Evolutionary conservation across 1,140 invertebrate genomes (phyloP), one percentile per base, ranked within the genome.

Genomic region (Patella vulgata): DNA sequence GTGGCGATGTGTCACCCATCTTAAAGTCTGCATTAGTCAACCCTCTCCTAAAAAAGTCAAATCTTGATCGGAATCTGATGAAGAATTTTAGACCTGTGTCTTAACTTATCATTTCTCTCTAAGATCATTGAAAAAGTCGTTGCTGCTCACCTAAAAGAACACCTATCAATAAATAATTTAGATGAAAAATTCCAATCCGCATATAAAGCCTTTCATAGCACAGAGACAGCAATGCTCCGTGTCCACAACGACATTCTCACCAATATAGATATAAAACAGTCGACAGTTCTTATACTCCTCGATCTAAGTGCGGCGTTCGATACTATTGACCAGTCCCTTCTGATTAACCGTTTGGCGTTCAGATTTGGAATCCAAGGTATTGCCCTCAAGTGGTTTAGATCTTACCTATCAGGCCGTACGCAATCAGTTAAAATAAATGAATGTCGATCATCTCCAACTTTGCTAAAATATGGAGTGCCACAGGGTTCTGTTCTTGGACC

Each of bases 401-500:
- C 53, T 1, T 57, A 63, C 23, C n/a, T 58, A 12, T 31, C 44
- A 27, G 54, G 40, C 25, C 1, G 61, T 3, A 30, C 14, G 31
- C 61, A 57, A 31, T 8, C 44, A 19, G 43, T 63, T 21, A 27
- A 21, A 9, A 50, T 63, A 12, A 39, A 57, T 23, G 30, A 39
- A 36, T 27, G 5, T 1, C 30, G n/a, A 19, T 63, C 54, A 25
- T 19, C 27, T 14, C 40, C 42, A 30, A 36, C 5, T 4, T 3
- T 14, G 27, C 21, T 58, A 25, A 5, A 17, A 27, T 47, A 46
- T 61, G 43, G 48, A 36, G 57, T 66, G 6, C 63, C 63, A 17
- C 63, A 66, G 39, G 63, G 57, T 11, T 66, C 63, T 25, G 63
- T 66, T 9, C 23, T 60, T 2, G 63, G 63, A 14, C 58, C 63